Percentiles rank a stretch among this genome's conserved stretches.
These are phyloP conservation scores for Linnaemya vulpina DNA, from an alignment of 2,888 invertebrate species.

Conservation along the genomic window DNA sequence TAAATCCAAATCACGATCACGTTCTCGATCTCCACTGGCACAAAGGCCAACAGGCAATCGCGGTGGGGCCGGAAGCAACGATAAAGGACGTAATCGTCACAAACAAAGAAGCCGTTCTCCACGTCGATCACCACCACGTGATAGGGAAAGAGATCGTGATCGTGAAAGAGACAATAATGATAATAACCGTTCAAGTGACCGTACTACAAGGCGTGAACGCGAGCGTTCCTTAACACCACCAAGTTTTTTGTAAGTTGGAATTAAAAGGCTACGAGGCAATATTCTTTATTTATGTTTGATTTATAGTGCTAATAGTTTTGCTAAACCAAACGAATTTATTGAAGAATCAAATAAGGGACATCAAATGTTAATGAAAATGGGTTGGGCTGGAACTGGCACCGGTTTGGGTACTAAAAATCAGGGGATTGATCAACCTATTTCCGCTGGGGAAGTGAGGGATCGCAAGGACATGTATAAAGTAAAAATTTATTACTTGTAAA, in stretches of 20 bases:
- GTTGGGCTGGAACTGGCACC: slow-evolving; percentile 94
- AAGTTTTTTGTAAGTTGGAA: slow-evolving; percentile 87
- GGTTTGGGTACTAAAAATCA: slow-evolving; percentile 97
- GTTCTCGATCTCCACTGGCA: slow-evolving; percentile 83
- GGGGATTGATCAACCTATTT: slow-evolving; percentile 97
- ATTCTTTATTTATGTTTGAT: neutral
- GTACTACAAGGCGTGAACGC: slow-evolving; percentile 83
- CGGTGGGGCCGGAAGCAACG: slow-evolving; percentile 66
- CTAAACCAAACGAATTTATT: slow-evolving; percentile 85
- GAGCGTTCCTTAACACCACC: slow-evolving; percentile 86
- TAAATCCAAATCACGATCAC: slow-evolving; percentile 83
- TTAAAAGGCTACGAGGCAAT: neutral
- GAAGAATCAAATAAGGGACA: slow-evolving; percentile 98
- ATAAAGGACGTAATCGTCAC: slow-evolving; percentile 80
- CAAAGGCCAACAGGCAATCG: slow-evolving; percentile 68
- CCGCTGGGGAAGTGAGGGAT: slow-evolving; percentile 95
- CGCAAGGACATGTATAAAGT: slow-evolving; percentile 94
- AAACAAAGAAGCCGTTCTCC: slow-evolving; percentile 82
- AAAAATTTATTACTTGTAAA: slow-evolving; percentile 33
- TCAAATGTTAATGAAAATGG: slow-evolving; percentile 98
- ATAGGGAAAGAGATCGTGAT: slow-evolving; percentile 74
- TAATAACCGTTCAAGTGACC: slow-evolving; percentile 75
- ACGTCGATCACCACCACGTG: slow-evolving; percentile 81
- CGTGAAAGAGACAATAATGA: slow-evolving; percentile 75
- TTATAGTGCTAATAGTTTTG: slow-evolving; percentile 73